A percentile compares a stretch with the other conserved stretches of the same genome.
These are phyloP conservation scores for Sigmodon hispidus DNA, from an alignment of 2,113 vertebrate genomes.

Conservation along the genomic window DNA sequence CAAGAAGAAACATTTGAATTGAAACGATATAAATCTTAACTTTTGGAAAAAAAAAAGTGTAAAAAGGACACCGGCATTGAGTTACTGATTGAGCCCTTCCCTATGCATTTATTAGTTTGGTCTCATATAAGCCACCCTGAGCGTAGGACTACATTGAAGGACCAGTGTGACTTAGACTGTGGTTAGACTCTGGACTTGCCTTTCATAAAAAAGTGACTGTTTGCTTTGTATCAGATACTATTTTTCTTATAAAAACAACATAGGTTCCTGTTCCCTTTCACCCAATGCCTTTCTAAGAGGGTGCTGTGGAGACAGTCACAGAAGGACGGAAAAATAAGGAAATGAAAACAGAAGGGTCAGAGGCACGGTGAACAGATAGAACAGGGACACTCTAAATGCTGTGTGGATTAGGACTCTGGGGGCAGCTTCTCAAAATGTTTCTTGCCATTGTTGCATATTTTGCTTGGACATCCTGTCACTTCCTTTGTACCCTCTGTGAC, in stretches of 20 bases:
- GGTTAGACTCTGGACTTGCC: neutral
- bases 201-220: neutral
- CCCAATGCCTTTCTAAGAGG: slow-evolving; percentile 68
- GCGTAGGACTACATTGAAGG: neutral
- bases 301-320: slow-evolving; percentile 39
- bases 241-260: slow-evolving; percentile 46
- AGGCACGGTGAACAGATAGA: slow-evolving; percentile 69
- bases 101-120: neutral
- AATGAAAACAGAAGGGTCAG: slow-evolving; percentile 74
- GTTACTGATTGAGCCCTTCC: neutral
- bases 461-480: slow-evolving; percentile 82
- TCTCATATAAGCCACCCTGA: neutral
- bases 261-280: slow-evolving; percentile 78
- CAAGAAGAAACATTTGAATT: neutral
- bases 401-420: slow-evolving; percentile 76
- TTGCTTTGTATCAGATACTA: slow-evolving; percentile 61
- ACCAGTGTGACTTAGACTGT: neutral
- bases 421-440: slow-evolving; percentile 74
- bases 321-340: slow-evolving; percentile 78
- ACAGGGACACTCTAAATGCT: slow-evolving; percentile 61
- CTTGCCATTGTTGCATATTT: slow-evolving; percentile 81
- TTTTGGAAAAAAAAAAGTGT: neutral
- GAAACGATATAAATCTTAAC: neutral
- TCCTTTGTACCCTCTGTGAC: slow-evolving; percentile 75
- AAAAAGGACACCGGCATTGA: neutral